phyloP scores from a whole-genome alignment of 2,797 vertebrate genomes.

The Sarcoramphus papa region DNA sequence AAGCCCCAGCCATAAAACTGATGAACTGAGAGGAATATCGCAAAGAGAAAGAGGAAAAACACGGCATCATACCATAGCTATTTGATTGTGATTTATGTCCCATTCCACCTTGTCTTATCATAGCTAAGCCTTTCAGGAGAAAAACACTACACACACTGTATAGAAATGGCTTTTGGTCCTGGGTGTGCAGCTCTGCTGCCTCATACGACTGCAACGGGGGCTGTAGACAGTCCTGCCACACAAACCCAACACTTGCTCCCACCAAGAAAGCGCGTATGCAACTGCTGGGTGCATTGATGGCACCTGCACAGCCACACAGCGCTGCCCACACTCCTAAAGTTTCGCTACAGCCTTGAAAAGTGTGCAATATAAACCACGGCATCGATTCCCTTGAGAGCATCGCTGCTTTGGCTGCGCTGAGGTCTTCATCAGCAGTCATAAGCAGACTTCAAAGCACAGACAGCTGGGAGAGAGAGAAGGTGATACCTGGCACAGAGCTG shows the following conservation, averaged over 20 bases:
- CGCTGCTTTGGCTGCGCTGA: background rate
- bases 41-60: background rate
- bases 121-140: background rate
- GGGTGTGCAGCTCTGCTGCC: background rate
- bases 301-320: background rate
- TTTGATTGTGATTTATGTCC: background rate
- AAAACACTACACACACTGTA: background rate
- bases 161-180: background rate
- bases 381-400: background rate
- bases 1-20: background rate
- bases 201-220: fast-evolving
- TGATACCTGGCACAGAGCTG: background rate
- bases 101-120: background rate
- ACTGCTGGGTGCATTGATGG: fast-evolving
- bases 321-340: background rate
- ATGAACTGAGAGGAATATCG: background rate
- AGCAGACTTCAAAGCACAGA: background rate
- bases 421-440: background rate
- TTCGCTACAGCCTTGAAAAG: background rate
- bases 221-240: background rate
- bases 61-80: background rate
- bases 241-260: background rate
- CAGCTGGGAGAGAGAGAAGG: background rate
- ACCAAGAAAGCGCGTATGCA: fast-evolving
- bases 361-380: fast-evolving